A percentile compares a stretch with the other conserved stretches of the same genome.
These are phyloP conservation scores for Eucidaris tribuloides DNA, from an alignment of 35 echinoderm and acorn worm species.

Conservation along the genomic window DNA sequence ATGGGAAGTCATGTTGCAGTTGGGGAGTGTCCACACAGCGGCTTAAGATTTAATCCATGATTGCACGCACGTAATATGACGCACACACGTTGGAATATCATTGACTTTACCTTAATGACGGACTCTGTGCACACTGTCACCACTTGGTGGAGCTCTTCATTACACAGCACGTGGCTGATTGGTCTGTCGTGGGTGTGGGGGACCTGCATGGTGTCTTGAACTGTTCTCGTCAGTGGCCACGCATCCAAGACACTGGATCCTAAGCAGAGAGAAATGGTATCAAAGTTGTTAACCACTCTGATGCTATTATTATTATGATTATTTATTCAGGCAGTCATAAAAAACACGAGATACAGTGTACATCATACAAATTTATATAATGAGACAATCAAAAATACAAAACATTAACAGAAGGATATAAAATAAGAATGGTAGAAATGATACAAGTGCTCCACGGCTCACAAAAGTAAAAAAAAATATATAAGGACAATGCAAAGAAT, in stretches of 20 bases:
- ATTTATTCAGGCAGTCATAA: background rate
- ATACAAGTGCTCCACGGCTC: too few relatives aligned
- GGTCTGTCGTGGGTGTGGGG: slow-evolving; percentile 97
- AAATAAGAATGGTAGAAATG: too few relatives aligned
- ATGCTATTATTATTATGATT: too few relatives aligned
- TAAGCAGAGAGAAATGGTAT: slow-evolving; percentile 11
- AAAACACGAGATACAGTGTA: too few relatives aligned
- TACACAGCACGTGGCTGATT: slow-evolving; percentile 78
- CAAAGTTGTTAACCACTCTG: background rate
- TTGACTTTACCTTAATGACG: slow-evolving; percentile 79
- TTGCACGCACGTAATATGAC: background rate
- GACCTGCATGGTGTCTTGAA: slow-evolving; percentile 99
- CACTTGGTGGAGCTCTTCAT: slow-evolving; percentile 94
- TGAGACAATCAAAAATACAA: too few relatives aligned
- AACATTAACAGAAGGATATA: too few relatives aligned
- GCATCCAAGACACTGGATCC: slow-evolving; percentile 95
- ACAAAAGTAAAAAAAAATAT: too few relatives aligned
- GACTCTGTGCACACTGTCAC: slow-evolving; percentile 95
- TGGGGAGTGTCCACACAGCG: too few relatives aligned
- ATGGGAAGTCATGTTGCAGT: too few relatives aligned
- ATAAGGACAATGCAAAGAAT: too few relatives aligned
- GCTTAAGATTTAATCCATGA: background rate
- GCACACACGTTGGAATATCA: too few relatives aligned
- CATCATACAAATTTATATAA: too few relatives aligned
- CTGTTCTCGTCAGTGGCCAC: slow-evolving; percentile 95